Percentiles rank a stretch among this genome's conserved stretches.
Evolutionary conservation across 2,113 vertebrate genomes (phyloP).

Genomic region (Scomber japonicus): DNA sequence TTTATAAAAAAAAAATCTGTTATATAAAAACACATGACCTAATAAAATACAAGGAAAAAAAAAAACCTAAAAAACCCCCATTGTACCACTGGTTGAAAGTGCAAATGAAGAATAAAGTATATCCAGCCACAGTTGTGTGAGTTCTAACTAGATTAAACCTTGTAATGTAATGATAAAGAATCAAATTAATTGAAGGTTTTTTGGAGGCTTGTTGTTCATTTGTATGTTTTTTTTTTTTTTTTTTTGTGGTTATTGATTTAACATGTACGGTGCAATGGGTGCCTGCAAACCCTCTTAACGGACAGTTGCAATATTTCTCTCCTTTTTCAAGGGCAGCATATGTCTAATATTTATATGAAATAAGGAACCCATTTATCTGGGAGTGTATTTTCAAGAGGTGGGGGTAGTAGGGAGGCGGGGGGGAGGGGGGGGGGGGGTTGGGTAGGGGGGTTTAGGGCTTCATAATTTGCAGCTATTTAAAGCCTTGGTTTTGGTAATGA

Average conservation of each 20-base stretch:
- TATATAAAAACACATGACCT: too few species aligned
- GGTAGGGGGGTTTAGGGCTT: slow-evolving; percentile 40
- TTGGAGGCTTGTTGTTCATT: slow-evolving; percentile 9
- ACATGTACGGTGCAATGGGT: slow-evolving; percentile 12
- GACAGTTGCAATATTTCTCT: slow-evolving; percentile 70
- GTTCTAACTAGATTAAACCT: not conserved
- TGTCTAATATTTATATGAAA: slow-evolving; percentile 85
- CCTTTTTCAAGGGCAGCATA: slow-evolving; percentile 78
- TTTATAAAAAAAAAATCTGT: too few species aligned
- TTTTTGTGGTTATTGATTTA: slow-evolving; percentile 39
- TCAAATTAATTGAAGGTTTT: slow-evolving; percentile 13
- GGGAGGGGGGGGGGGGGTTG: not conserved
- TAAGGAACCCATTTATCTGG: slow-evolving; percentile 82
- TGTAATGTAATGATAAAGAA: not conserved
- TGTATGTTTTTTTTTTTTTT: not conserved
- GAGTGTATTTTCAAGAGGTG: slow-evolving; percentile 73
- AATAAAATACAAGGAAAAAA: too few species aligned
- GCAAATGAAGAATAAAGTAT: too few species aligned
- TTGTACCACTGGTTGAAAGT: too few species aligned
- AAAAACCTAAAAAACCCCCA: too few species aligned
- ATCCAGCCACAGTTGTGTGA: not conserved
- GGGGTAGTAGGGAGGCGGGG: not conserved
- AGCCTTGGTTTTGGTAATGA: slow-evolving; percentile 85
- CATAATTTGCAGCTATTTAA: slow-evolving; percentile 88
- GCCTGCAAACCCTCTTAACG: slow-evolving; percentile 54